Evolutionary conservation across 2,113 vertebrate genomes (phyloP), one percentile per base, ranked within the genome.

Genomic region (Cyphomyrus discorhynchus): DNA sequence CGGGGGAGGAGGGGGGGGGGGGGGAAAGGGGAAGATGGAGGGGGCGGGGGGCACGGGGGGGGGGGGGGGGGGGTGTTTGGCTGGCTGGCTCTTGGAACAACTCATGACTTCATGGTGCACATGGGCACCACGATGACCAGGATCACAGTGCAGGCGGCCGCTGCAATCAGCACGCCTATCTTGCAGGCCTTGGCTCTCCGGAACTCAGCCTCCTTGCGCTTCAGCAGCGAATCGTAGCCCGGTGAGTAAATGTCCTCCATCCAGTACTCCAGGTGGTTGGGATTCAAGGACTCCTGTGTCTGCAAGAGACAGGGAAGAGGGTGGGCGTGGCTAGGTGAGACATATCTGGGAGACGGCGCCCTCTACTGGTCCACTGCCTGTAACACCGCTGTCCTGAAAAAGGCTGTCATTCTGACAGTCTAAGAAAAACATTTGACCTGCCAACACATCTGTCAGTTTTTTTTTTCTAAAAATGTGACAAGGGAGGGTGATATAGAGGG

Each of bases 181-280:
- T 99, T 99, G 95, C 97, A 99, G 91, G 96, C 94, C 93, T 97
- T 98, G n/a, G 96, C 96, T 58, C 97, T 95, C 88, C 98, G 95
- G 92, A 97, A 97, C 91, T 97, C 95, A 0, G 97, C 98, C 91
- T 98, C 98, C 86, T 98, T 98, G 87, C 97, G 96, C 90, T 97
- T 97, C 77, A 99, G 94, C n/a, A 99, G 92, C 0, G 96, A 97
- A 74, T 98, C 97, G 0, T 98, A 98, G 91, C 98, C 98, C 0
- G 97, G 98, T 5, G 97, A 97, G 82, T 98, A 98, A 91, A 98
- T 97, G 90, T 98, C 98, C 87, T 99, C 98, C 97, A 98, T 97
- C 98, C 98, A 99, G 90, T 97, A 99, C 89, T 99, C 98, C 85
- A 99, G 93, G 94, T 99, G 98, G 95, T 98, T 99, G 24, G 98